These are phyloP conservation scores for Atopsyche davidsoni DNA, from an alignment of 1,140 invertebrate species.

Conservation along the genomic window DNA sequence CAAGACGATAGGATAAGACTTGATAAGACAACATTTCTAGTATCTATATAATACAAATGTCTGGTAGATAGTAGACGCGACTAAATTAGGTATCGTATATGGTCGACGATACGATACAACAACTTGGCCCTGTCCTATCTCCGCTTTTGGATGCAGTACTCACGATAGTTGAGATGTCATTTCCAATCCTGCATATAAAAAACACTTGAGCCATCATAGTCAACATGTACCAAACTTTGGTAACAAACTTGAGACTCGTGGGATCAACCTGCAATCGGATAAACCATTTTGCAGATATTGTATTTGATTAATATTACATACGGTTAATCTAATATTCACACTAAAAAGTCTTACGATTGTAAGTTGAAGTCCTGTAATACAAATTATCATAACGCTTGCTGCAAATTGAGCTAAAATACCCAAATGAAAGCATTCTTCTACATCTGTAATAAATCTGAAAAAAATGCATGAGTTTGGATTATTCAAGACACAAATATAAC, in stretches of 20 bases:
- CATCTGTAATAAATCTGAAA: conserved; percentile 29
- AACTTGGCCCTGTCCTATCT: no score
- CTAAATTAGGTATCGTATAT: no score
- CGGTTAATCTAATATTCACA: conserved; percentile 12
- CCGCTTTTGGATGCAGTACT: no score
- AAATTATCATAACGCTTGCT: conserved; percentile 33
- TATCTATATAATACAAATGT: no score
- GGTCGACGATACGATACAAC: no score
- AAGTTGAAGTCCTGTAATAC: conserved; percentile 33
- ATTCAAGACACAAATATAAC: not conserved
- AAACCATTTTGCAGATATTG: conserved; percentile 2
- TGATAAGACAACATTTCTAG: no score
- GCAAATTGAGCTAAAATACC: conserved; percentile 31
- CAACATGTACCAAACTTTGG: conserved; percentile 26
- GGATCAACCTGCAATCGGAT: conserved; percentile 27
- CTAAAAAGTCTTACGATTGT: conserved; percentile 30
- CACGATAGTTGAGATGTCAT: conserved; percentile 32
- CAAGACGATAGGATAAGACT: no score
- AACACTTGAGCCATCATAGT: conserved; percentile 35
- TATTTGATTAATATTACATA: not conserved
- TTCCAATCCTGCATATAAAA: conserved; percentile 35
- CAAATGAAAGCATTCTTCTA: conserved; percentile 32
- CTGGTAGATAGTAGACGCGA: no score
- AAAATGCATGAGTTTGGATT: conserved; percentile 9
- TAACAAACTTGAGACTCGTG: conserved; percentile 26